These are phyloP conservation scores for Coryphaenoides rupestris DNA, from an alignment of 2,113 vertebrate genomes.

Conservation along the genomic window DNA sequence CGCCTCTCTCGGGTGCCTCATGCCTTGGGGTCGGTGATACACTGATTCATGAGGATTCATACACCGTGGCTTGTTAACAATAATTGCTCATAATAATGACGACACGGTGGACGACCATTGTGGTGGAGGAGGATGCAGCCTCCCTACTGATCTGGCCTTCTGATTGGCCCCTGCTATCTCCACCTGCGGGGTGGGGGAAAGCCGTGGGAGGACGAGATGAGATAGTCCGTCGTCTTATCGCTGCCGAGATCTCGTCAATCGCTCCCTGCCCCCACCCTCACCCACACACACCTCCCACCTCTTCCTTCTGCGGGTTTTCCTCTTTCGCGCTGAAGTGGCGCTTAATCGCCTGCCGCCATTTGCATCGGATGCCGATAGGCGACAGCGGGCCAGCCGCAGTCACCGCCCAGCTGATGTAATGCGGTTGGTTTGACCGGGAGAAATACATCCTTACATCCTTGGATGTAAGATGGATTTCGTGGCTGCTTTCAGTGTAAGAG, in stretches of 20 bases:
- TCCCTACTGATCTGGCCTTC: background rate
- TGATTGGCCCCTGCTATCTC: slow-evolving; percentile 14
- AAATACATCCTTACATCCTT: too few relatives aligned
- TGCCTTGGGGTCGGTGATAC: background rate
- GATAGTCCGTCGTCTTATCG: slow-evolving; percentile 53
- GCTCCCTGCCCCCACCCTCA: slow-evolving; percentile 47
- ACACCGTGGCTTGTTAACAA: background rate
- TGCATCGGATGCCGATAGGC: slow-evolving; percentile 50
- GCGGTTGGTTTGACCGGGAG: too few relatives aligned
- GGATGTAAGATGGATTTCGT: too few relatives aligned
- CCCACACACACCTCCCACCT: slow-evolving; percentile 4
- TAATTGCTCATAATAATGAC: slow-evolving; percentile 1
- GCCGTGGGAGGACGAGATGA: slow-evolving; percentile 45
- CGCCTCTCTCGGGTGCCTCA: background rate
- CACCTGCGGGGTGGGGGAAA: slow-evolving; percentile 49
- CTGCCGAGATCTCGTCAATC: slow-evolving; percentile 48
- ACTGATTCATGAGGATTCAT: background rate
- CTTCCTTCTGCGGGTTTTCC: slow-evolving; percentile 18
- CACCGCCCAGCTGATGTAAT: too few relatives aligned
- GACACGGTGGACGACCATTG: background rate
- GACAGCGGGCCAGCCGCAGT: slow-evolving; percentile 3
- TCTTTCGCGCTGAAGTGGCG: background rate
- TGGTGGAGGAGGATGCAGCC: slow-evolving; percentile 13
- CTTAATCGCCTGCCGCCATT: slow-evolving; percentile 14
- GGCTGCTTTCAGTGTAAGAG: too few relatives aligned